A percentile compares a stretch with the other conserved stretches of the same genome.
These are phyloP conservation scores for Leptinotarsa defecta DNA, from an alignment of 1,140 invertebrate species.

Conservation along the genomic window DNA sequence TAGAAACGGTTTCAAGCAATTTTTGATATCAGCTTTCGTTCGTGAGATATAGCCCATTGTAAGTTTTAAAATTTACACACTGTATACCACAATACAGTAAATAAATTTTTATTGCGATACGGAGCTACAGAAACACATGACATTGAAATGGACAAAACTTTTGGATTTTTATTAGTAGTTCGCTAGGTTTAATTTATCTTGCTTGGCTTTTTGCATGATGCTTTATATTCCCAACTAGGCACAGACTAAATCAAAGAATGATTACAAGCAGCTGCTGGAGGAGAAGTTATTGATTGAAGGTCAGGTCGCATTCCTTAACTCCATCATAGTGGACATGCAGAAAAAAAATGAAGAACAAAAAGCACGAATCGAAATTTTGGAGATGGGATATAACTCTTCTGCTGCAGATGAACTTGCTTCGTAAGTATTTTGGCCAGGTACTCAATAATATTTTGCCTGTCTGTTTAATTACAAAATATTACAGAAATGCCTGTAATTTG, in stretches of 20 bases:
- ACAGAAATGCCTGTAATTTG: background rate
- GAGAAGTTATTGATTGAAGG: conserved; percentile 69
- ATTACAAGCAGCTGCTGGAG: conserved; percentile 61
- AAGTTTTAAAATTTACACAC: no score
- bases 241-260: conserved; percentile 34
- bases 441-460: background rate
- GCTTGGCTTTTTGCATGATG: conserved; percentile 16
- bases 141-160: no score
- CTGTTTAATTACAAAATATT: background rate
- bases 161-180: background rate
- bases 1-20: no score
- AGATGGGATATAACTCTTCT: conserved; percentile 65
- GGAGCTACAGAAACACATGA: no score
- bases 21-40: no score
- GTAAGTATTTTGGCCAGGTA: conserved; percentile 43
- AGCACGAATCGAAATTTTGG: conserved; percentile 77
- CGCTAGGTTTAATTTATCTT: background rate
- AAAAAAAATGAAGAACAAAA: conserved; percentile 85
- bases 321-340: conserved; percentile 95
- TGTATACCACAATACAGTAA: no score
- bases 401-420: conserved; percentile 60
- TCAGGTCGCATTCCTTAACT: conserved; percentile 92
- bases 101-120: no score
- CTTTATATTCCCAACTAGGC: conserved; percentile 11
- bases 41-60: no score